These are phyloP conservation scores for Panulirus ornatus DNA, from an alignment of 1,140 invertebrate genomes.

Conservation along the genomic window DNA sequence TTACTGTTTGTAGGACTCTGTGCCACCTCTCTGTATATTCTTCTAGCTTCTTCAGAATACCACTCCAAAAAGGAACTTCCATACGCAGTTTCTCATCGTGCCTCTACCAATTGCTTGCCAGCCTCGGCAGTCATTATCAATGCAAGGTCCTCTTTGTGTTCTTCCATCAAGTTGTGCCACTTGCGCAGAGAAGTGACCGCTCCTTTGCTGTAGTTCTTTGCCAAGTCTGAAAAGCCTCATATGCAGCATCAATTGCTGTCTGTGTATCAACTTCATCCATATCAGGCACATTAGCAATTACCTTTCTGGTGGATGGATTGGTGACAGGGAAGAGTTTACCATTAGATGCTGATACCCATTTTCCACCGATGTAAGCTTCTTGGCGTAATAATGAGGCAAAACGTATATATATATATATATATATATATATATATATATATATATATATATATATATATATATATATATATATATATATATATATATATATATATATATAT, in stretches of 20 bases:
- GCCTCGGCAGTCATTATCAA: conserved; percentile 92
- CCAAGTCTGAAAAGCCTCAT: conserved; percentile 17
- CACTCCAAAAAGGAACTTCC: conserved; percentile 97
- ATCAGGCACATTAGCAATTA: too few species aligned
- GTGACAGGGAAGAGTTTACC: conserved; percentile 86
- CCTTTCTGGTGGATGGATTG: conserved; percentile 82
- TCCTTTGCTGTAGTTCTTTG: conserved; percentile 77
- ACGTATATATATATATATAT: too few species aligned
- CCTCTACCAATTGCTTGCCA: conserved; percentile 95
- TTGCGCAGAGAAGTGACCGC: conserved; percentile 80
- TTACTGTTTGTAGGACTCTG: conserved; percentile 86
- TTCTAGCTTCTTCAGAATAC: conserved; percentile 95
- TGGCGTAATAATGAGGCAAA: conserved; percentile 76
- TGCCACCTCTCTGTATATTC: conserved; percentile 90
- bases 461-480: too few species aligned
- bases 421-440: too few species aligned
- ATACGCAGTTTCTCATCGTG: conserved; percentile 93
- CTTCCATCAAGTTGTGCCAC: conserved; percentile 88
- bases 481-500: too few species aligned
- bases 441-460: too few species aligned
- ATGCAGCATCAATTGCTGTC: too few species aligned
- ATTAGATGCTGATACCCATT: conserved; percentile 86
- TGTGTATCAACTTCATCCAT: too few species aligned
- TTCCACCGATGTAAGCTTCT: conserved; percentile 87
- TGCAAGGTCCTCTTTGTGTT: conserved; percentile 88